Evolutionary conservation across 1,140 invertebrate species (phyloP), one percentile per base, ranked within the genome.

Genomic region (Halictus rubicundus): DNA sequence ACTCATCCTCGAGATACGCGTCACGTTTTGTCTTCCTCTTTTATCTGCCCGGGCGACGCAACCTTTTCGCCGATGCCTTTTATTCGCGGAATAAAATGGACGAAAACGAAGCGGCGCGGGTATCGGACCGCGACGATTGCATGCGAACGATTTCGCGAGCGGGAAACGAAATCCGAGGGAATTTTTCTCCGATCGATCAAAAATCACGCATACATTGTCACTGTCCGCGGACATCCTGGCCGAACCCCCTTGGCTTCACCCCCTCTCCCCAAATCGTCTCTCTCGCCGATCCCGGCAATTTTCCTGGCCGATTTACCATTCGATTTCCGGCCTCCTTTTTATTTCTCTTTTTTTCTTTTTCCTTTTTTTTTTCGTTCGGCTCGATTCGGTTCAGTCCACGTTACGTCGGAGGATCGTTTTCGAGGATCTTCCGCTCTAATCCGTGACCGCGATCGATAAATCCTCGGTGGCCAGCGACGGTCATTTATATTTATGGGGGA

Each of bases 401-500:
- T 4, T 52, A 2, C 49, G 49, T 7, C 5, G 14, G 16, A 21
- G 49, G 81, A 80, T 72, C 74, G 66, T 69, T 61, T 69, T 78
- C 60, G 46, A 32, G 60, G 68, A 78, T 78, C 76, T 78, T 78
- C 60, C 76, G 76, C 68, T 37, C 23, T 69, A 76, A 76, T 76
- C 54, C 74, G 68, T 68, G 46, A 61, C 76, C 82, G 70, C 68
- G 77, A 66, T 74, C 81, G 64, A 74, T 79, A 80, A 80, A 65
- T 65, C 61, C 60, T 65, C 6, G 71, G 65, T 14, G 42, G 42
- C 42, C 42, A 46, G 73, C 81, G 70, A 46, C 70, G 77, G 78
- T 21, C 84, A 86, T 86, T 86, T 86, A 86, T 85, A 86, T 86
- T 86, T 86, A 86, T 83, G 59, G 73, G 46, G 59, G 66, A 61